A percentile compares a stretch with the other conserved stretches of the same genome.
These are phyloP conservation scores for Rhadina sibilatrix DNA, from an alignment of 2,113 vertebrate genomes.

Conservation along the genomic window DNA sequence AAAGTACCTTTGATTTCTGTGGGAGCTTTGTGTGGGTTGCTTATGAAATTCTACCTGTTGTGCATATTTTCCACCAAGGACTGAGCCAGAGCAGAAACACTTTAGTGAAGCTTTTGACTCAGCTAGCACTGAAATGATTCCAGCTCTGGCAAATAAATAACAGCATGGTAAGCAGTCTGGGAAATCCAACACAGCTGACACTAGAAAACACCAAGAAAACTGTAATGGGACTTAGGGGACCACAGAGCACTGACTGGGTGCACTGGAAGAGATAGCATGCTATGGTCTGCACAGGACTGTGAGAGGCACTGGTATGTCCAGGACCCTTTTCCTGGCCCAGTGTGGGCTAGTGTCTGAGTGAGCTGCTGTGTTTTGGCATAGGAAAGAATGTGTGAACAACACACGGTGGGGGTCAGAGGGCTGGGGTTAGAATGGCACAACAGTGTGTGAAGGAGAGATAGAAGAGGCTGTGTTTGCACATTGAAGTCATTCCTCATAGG, in stretches of 20 bases:
- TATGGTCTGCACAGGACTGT: background rate
- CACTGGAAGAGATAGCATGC: rapidly evolving
- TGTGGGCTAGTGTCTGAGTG: background rate
- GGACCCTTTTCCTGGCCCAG: rapidly evolving
- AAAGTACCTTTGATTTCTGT: background rate
- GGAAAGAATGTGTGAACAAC: background rate
- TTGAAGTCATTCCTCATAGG: background rate
- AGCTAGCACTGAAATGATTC: background rate
- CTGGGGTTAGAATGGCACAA: background rate
- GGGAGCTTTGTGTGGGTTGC: background rate
- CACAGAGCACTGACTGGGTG: rapidly evolving
- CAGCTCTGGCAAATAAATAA: background rate
- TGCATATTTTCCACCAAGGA: rapidly evolving
- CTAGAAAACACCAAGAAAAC: background rate
- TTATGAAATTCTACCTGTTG: background rate
- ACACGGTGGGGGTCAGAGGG: rapidly evolving
- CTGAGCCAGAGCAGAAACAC: rapidly evolving
- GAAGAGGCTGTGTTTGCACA: background rate
- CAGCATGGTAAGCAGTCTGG: background rate
- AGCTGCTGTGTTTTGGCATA: rapidly evolving
- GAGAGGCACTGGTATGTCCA: background rate
- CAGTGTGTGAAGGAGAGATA: rapidly evolving
- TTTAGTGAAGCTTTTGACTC: background rate
- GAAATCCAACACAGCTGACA: background rate
- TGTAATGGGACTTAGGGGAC: background rate